Evolutionary conservation across 2,888 invertebrate genomes (phyloP).

Genomic region (Hyalella azteca): DNA sequence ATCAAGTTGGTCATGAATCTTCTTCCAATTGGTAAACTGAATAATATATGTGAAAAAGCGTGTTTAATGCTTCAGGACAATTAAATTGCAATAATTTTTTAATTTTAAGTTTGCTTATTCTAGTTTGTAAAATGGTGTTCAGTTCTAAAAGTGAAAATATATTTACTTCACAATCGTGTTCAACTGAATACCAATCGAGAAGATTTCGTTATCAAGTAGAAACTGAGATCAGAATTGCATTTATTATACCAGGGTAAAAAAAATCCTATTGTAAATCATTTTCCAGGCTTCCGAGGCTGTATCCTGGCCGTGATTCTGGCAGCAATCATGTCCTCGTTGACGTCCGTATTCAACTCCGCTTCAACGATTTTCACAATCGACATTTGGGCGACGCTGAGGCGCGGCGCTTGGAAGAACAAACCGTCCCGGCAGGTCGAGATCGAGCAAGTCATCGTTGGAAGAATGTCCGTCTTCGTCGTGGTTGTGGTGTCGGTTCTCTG

Average conservation of each 20-base stretch:
- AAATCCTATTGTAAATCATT: no score
- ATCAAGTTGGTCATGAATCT: constrained; percentile 65
- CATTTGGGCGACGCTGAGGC: constrained; percentile 63
- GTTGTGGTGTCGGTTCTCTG: constrained; percentile 62
- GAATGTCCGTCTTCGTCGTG: constrained; percentile 61
- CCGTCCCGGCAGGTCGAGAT: constrained; percentile 60
- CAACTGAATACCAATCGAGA: no score
- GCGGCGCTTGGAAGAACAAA: constrained; percentile 60
- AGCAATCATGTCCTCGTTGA: constrained; percentile 66
- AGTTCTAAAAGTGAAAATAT: no score
- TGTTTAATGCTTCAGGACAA: no score
- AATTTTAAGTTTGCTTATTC: no score
- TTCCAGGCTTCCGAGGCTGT: constrained; percentile 62
- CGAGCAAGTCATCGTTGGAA: constrained; percentile 65
- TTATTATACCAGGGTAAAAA: no score
- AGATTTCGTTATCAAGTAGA: no score
- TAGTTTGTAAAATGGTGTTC: no score
- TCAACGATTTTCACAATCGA: constrained; percentile 67
- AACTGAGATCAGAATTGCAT: no score
- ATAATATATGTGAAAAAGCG: no score
- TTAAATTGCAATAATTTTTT: no score
- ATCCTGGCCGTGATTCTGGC: constrained; percentile 68
- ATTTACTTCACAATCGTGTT: no score
- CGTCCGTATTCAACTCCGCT: constrained; percentile 66
- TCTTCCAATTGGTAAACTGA: constrained; percentile 64